A percentile compares a stretch with the other conserved stretches of the same genome.
phyloP scores from a whole-genome alignment of 2,797 vertebrate genomes.

The Myotis pilosus region DNA sequence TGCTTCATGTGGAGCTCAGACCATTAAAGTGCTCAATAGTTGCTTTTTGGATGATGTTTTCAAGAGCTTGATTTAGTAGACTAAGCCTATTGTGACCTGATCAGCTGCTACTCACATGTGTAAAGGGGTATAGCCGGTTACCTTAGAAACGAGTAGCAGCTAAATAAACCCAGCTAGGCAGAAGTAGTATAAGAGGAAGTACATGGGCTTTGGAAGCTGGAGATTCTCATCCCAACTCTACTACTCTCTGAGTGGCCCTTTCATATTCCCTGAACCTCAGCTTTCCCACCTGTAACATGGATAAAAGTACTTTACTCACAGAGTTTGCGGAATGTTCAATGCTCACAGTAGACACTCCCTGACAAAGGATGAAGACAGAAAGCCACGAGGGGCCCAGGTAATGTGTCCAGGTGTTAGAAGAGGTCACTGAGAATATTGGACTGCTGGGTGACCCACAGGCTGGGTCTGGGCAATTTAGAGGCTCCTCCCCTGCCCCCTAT shows the following conservation, averaged over 20 bases:
- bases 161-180: not conserved
- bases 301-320: not conserved
- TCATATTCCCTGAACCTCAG: not conserved
- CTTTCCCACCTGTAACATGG: not conserved
- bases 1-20: not conserved
- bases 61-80: not conserved
- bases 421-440: not conserved
- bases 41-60: not conserved
- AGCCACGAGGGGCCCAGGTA: not conserved
- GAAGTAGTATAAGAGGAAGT: not conserved
- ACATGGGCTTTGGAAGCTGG: not conserved
- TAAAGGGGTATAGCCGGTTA: not conserved
- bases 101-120: not conserved
- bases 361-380: not conserved
- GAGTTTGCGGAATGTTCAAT: not conserved
- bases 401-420: not conserved
- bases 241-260: not conserved
- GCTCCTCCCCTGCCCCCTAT: not conserved
- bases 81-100: not conserved
- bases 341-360: not conserved
- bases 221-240: not conserved
- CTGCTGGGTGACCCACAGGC: not conserved
- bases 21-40: not conserved
- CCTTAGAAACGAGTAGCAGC: not conserved
- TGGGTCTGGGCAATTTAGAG: not conserved